A percentile compares a stretch with the other conserved stretches of the same genome.
Evolutionary conservation across 2,888 invertebrate genomes (phyloP).

Genomic region (Thelaira solivaga): DNA sequence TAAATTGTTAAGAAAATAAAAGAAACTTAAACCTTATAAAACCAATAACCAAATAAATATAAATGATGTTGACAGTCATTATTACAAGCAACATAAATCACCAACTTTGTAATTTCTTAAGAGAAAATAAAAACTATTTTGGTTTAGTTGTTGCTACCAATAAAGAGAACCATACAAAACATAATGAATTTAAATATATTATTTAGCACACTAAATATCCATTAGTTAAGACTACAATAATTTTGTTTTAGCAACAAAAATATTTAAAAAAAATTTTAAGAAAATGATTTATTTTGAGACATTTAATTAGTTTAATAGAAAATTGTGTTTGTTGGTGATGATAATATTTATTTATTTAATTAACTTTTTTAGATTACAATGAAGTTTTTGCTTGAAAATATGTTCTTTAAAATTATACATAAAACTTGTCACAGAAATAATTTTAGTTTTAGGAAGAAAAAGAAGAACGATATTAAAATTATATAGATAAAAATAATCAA

Average conservation of each 20-base stretch:
- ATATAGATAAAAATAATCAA: too few relatives aligned
- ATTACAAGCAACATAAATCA: constrained; percentile 50
- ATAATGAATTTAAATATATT: neutral
- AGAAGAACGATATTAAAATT: too few relatives aligned
- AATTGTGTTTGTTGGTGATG: too few relatives aligned
- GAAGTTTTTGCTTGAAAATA: too few relatives aligned
- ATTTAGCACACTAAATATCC: constrained; percentile 2
- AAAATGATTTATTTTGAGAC: constrained; percentile 19
- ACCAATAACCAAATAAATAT: neutral
- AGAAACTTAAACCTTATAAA: neutral
- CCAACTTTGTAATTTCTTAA: constrained; percentile 46
- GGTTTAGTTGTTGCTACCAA: neutral
- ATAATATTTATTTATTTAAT: too few relatives aligned
- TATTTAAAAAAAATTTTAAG: neutral
- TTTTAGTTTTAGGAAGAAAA: too few relatives aligned
- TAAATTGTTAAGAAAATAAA: neutral
- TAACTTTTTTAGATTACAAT: too few relatives aligned
- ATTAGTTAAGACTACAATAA: constrained; percentile 35
- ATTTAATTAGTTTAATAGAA: too few relatives aligned
- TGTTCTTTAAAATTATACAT: too few relatives aligned
- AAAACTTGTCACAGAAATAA: too few relatives aligned
- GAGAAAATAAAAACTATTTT: constrained; percentile 9
- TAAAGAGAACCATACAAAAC: neutral
- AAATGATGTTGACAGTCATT: constrained; percentile 46
- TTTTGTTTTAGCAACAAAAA: neutral